These are phyloP conservation scores for Volucella inanis DNA, from an alignment of 2,888 invertebrate species.

Conservation along the genomic window DNA sequence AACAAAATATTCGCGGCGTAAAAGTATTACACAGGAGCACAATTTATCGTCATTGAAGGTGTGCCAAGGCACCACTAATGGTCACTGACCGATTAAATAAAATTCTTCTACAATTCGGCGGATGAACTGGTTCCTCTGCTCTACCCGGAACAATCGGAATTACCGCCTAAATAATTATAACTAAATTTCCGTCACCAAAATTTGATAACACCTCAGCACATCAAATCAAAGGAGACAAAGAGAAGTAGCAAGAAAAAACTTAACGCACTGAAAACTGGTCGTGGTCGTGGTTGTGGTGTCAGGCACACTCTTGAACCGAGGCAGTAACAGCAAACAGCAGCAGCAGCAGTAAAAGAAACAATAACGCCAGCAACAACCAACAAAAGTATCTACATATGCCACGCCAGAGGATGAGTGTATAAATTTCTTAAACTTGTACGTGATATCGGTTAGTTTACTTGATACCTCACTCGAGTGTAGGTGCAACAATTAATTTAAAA, in stretches of 20 bases:
- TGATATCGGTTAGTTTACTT: constrained; percentile 65
- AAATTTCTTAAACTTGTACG: constrained; percentile 72
- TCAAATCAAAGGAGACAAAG: constrained; percentile 9
- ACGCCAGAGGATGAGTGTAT: constrained; percentile 55
- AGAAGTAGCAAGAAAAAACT: constrained; percentile 11
- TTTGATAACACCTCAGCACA: constrained; percentile 18
- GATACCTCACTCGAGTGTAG: constrained; percentile 68
- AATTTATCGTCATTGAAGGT: constrained; percentile 33
- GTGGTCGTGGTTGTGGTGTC: background rate
- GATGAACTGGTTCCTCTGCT: constrained; percentile 32
- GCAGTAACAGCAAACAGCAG: constrained; percentile 15
- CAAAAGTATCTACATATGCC: constrained; percentile 45
- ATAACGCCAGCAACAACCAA: constrained; percentile 14
- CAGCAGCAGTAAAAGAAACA: background rate
- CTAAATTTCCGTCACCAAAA: constrained; percentile 15
- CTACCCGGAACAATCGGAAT: background rate
- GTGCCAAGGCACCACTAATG: constrained; percentile 31
- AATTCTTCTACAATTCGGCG: background rate
- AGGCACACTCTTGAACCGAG: constrained; percentile 2
- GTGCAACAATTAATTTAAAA: constrained; percentile 34
- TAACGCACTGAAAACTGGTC: background rate
- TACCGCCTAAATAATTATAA: constrained; percentile 24
- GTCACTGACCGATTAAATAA: constrained; percentile 55
- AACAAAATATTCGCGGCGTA: background rate
- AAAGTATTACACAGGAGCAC: background rate